Evolutionary conservation across 92 coral and sea anemone genomes (phyloP).

Genomic region (Phenganax marumi): DNA sequence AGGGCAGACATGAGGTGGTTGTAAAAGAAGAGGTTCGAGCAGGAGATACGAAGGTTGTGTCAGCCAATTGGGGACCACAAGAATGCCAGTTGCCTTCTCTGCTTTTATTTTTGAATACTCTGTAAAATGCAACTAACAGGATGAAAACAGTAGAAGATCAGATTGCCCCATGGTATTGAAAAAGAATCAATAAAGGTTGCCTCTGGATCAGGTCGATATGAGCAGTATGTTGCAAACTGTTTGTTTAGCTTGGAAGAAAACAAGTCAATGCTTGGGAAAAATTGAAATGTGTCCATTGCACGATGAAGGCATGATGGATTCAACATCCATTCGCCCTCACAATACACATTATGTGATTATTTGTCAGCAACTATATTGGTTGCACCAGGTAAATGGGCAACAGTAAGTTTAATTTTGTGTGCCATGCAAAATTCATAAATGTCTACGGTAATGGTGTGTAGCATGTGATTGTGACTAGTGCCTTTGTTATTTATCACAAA

Average conservation of each 20-base stretch:
- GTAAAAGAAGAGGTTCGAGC: constrained; percentile 6
- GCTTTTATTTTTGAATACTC: constrained; percentile 10
- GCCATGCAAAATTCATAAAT: constrained; percentile 65
- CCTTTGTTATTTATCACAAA: too few species aligned
- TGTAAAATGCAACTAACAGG: constrained; percentile 40
- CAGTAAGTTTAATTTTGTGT: constrained; percentile 53
- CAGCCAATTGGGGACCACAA: constrained; percentile 28
- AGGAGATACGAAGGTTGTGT: constrained; percentile 40
- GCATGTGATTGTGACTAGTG: constrained; percentile 51
- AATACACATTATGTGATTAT: constrained; percentile 39
- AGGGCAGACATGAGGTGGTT: neutral
- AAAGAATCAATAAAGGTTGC: constrained; percentile 52
- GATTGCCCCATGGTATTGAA: constrained; percentile 54
- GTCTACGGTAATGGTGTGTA: constrained; percentile 31
- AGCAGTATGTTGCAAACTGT: too few species aligned
- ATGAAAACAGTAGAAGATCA: constrained; percentile 46
- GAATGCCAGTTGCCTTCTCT: constrained; percentile 30
- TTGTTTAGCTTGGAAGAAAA: neutral
- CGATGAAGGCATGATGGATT: too few species aligned
- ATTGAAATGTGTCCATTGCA: too few species aligned
- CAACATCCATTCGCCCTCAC: too few species aligned
- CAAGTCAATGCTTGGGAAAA: neutral
- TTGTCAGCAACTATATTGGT: too few species aligned
- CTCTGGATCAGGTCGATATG: constrained; percentile 60
- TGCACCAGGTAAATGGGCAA: constrained; percentile 59